Evolutionary conservation across 2,797 vertebrate species (phyloP).

Genomic region (Rhabdophis nuchalis): DNA sequence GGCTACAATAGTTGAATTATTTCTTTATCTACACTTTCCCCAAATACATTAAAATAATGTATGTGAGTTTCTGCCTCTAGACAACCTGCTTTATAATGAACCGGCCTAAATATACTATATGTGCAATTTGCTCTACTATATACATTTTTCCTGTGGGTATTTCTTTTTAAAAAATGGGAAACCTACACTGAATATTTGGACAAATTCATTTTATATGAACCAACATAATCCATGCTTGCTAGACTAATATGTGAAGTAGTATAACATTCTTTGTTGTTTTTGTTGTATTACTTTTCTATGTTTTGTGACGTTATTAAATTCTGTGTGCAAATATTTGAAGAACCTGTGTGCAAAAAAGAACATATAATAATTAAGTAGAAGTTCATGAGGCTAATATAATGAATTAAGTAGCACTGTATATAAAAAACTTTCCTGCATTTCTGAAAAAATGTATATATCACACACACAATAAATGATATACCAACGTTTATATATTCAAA

Average conservation of each 20-base stretch:
- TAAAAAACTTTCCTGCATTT: neutral
- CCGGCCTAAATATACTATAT: neutral
- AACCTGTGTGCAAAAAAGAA: neutral
- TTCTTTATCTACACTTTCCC: rapidly evolving
- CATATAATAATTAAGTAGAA: neutral
- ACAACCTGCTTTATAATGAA: neutral
- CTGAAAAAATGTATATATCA: neutral
- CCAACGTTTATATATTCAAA: neutral
- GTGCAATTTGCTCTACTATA: conserved; percentile 31
- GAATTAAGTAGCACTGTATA: neutral
- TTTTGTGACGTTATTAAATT: neutral
- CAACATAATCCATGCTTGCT: neutral
- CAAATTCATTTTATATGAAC: neutral
- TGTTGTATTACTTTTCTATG: neutral
- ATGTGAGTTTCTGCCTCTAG: neutral
- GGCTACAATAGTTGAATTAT: neutral
- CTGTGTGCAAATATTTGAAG: neutral
- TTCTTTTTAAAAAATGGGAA: neutral
- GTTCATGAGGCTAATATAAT: neutral
- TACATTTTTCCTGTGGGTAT: neutral
- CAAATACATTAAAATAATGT: neutral
- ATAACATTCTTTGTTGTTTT: neutral
- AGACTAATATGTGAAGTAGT: neutral
- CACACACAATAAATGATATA: neutral
- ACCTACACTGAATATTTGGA: neutral